Evolutionary conservation across 2,888 invertebrate genomes (phyloP).

Genomic region (Melangyna quadrimaculata): DNA sequence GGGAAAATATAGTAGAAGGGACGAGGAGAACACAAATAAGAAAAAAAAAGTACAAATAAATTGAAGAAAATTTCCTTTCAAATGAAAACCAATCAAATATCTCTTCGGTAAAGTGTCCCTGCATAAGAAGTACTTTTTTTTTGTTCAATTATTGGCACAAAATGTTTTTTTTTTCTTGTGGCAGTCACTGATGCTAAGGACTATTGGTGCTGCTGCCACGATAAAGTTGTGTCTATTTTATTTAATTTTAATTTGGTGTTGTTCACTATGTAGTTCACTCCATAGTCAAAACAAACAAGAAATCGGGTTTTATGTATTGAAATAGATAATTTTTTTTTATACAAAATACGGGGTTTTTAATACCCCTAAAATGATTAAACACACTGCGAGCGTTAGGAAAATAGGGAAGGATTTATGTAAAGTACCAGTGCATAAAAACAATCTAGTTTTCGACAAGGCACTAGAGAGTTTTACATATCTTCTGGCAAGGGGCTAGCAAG

Average conservation of each 20-base stretch:
- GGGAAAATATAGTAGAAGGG: neutral
- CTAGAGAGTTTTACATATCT: no score
- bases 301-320: no score
- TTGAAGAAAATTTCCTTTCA: slow-evolving; percentile 45
- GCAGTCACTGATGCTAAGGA: neutral
- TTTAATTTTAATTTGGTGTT: neutral
- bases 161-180: slow-evolving; percentile 20
- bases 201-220: neutral
- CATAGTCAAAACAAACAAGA: no score
- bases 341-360: no score
- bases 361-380: no score
- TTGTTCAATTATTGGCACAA: slow-evolving; percentile 6
- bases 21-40: neutral
- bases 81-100: slow-evolving; percentile 44
- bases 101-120: slow-evolving; percentile 4
- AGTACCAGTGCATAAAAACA: no score
- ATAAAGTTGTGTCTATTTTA: slow-evolving; percentile 12
- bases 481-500: no score
- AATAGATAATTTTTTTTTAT: no score
- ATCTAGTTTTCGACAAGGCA: no score
- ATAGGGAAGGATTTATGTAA: no score
- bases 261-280: no score
- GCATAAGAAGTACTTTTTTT: neutral
- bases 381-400: no score
- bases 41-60: slow-evolving; percentile 33